These are phyloP conservation scores for Nyctibius grandis DNA, from an alignment of 2,797 vertebrate genomes.

Conservation along the genomic window DNA sequence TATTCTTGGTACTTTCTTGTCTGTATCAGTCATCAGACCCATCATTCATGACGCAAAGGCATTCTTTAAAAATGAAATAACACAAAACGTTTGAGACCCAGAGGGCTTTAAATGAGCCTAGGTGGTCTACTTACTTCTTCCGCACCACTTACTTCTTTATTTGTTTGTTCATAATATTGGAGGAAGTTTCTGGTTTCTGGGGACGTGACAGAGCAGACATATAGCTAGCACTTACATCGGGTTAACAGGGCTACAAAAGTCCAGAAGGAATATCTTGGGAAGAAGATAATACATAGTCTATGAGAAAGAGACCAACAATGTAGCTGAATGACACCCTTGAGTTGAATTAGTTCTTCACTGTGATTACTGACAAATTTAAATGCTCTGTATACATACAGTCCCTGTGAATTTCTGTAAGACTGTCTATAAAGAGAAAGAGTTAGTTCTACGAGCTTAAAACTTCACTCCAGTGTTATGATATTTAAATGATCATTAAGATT, in stretches of 20 bases:
- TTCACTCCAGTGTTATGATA: not conserved
- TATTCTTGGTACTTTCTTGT: not conserved
- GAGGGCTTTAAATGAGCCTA: not conserved
- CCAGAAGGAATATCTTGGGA: not conserved
- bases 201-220: not conserved
- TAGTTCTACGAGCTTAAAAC: not conserved
- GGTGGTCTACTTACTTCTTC: not conserved
- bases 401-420: not conserved
- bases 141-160: not conserved
- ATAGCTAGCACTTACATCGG: not conserved
- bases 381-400: not conserved
- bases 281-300: not conserved
- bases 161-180: not conserved
- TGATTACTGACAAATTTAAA: not conserved
- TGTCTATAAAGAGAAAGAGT: not conserved
- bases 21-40: not conserved
- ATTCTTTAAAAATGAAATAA: slow-evolving; percentile 17
- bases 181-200: not conserved
- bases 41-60: slow-evolving; percentile 13
- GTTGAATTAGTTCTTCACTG: not conserved
- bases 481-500: not conserved
- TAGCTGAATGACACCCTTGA: not conserved
- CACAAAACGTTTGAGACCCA: not conserved
- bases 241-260: not conserved
- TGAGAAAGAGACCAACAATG: not conserved